These are phyloP conservation scores for Pycnonotus jocosus DNA, from an alignment of 2,113 vertebrate species.

Conservation along the genomic window DNA sequence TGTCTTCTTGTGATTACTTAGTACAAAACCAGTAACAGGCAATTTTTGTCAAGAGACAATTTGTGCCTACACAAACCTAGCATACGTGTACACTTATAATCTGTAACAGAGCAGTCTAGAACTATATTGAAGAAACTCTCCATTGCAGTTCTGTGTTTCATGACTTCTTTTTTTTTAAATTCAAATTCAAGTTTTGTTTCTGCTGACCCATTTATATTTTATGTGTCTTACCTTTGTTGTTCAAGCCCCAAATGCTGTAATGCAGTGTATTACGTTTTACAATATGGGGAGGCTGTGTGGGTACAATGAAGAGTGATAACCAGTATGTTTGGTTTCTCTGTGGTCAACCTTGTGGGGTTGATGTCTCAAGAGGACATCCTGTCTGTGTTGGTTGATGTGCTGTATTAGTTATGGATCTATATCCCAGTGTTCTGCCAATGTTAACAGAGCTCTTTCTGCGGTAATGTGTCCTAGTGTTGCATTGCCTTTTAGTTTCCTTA, in stretches of 20 bases:
- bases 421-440: neutral
- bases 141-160: neutral
- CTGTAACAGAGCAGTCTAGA: neutral
- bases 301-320: neutral
- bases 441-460: neutral
- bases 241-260: neutral
- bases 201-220: neutral
- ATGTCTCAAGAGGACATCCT: neutral
- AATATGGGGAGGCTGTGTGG: neutral
- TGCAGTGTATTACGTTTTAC: neutral
- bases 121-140: neutral
- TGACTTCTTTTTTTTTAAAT: neutral
- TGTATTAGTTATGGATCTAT: neutral
- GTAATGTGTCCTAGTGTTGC: neutral
- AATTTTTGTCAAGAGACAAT: neutral
- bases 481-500: neutral
- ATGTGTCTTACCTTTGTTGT: neutral
- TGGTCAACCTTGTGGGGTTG: neutral
- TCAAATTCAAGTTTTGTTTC: neutral
- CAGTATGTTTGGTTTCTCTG: neutral
- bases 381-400: neutral
- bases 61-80: neutral
- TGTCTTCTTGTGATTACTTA: neutral
- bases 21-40: neutral
- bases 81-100: fast-evolving